Evolutionary conservation across 2,113 vertebrate genomes (phyloP).

Genomic region (Oostethus manadensis): DNA sequence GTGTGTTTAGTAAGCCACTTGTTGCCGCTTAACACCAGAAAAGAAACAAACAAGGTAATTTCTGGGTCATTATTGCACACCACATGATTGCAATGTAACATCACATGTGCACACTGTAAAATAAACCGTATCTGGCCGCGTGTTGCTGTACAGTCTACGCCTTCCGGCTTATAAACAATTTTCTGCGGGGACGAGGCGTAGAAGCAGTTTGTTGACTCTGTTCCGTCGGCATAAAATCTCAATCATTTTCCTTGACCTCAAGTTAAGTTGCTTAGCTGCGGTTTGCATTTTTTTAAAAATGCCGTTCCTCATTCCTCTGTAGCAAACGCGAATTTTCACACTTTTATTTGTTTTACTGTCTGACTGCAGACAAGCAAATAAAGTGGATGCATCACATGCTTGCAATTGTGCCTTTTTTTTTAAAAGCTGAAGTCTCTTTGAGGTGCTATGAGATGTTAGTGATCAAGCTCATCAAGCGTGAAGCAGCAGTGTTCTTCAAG

Average conservation of each 20-base stretch:
- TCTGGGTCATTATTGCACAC: slow-evolving; percentile 55
- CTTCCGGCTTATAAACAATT: slow-evolving; percentile 33
- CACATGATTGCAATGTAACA: slow-evolving; percentile 59
- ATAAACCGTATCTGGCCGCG: slow-evolving; percentile 45
- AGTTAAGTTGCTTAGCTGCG: background rate
- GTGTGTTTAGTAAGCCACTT: slow-evolving; percentile 23
- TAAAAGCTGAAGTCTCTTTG: background rate
- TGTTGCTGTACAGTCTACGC: slow-evolving; percentile 35
- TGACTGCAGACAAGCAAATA: slow-evolving; percentile 1
- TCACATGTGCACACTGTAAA: slow-evolving; percentile 60
- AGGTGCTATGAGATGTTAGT: slow-evolving; percentile 3
- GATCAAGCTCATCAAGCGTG: slow-evolving; percentile 50
- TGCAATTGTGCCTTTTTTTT: background rate
- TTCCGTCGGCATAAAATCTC: background rate
- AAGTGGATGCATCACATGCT: slow-evolving; percentile 2
- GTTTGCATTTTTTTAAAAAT: slow-evolving; percentile 16
- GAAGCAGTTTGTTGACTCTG: background rate
- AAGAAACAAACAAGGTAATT: slow-evolving; percentile 66
- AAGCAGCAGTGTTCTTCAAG: slow-evolving; percentile 52
- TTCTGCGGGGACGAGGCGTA: background rate
- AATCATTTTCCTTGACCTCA: slow-evolving; percentile 15
- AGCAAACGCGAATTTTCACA: background rate
- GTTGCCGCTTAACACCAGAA: slow-evolving; percentile 52
- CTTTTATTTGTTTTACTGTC: slow-evolving; percentile 1
- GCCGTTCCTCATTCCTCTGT: background rate